Conservation (phyloP, 2,113 vertebrate species). For the Fulmarus glacialis region DNA sequence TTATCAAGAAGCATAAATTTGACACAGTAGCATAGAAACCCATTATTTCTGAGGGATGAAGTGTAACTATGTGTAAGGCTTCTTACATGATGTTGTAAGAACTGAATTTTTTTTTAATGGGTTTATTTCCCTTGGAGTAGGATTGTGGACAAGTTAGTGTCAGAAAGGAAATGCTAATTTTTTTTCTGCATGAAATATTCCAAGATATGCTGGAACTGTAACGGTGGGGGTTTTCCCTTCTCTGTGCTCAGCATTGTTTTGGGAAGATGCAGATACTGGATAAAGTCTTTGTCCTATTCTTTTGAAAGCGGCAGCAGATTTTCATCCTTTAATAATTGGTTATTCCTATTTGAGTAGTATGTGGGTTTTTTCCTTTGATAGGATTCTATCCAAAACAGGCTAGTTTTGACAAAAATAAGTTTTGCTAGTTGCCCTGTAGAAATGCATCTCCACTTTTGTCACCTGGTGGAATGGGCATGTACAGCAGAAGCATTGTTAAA, state of each 20-base stretch:
- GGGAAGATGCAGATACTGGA: neutral
- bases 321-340: neutral
- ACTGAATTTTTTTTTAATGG: neutral
- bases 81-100: neutral
- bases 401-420: neutral
- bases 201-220: neutral
- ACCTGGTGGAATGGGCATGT: neutral
- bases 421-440: neutral
- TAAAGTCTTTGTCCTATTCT: neutral
- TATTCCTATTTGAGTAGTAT: neutral
- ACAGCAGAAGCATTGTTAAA: neutral
- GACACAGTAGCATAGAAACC: neutral
- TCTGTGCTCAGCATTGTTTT: neutral
- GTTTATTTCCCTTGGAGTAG: neutral
- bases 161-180: neutral
- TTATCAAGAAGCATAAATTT: neutral
- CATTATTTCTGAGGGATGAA: neutral
- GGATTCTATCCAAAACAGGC: neutral
- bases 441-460: neutral
- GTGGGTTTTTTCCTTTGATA: neutral
- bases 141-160: neutral
- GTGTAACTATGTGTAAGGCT: neutral
- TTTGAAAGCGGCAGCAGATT: neutral
- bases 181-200: neutral
- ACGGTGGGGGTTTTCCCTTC: fast-evolving